Conservation (phyloP, 2,797 vertebrate species). For the Anguilla marmorata region DNA sequence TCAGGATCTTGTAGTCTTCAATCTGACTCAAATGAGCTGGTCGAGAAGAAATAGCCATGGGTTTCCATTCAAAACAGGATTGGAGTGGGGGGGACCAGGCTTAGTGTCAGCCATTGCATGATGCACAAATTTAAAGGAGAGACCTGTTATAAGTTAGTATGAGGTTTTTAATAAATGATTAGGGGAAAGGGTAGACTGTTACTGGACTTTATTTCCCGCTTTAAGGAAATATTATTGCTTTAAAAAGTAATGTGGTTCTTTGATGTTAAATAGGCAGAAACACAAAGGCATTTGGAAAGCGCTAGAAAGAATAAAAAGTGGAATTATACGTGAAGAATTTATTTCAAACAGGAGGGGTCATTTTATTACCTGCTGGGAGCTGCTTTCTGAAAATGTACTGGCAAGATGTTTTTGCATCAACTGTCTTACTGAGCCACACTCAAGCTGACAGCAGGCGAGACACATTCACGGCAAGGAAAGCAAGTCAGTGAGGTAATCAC, state of each 20-base stretch:
- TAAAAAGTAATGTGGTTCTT: not conserved
- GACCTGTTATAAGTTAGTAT: not conserved
- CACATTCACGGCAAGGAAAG: not conserved
- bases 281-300: not conserved
- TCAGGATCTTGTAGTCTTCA: not conserved
- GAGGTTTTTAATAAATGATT: conserved; percentile 1
- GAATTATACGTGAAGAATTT: not conserved
- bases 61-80: not conserved
- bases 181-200: not conserved
- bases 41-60: not conserved
- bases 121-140: not conserved
- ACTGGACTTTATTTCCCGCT: not conserved
- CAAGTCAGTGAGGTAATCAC: not conserved
- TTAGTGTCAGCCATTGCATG: not conserved
- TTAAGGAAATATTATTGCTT: not conserved
- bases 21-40: not conserved
- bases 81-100: not conserved
- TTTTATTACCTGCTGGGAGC: not conserved
- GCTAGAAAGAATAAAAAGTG: not conserved
- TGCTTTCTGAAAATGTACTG: not conserved
- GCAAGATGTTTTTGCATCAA: not conserved
- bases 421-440: not conserved
- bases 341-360: not conserved
- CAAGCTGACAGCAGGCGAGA: not conserved
- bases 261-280: not conserved